phyloP scores from a whole-genome alignment of 2,797 vertebrate species.

The Cichlasoma orientale region DNA sequence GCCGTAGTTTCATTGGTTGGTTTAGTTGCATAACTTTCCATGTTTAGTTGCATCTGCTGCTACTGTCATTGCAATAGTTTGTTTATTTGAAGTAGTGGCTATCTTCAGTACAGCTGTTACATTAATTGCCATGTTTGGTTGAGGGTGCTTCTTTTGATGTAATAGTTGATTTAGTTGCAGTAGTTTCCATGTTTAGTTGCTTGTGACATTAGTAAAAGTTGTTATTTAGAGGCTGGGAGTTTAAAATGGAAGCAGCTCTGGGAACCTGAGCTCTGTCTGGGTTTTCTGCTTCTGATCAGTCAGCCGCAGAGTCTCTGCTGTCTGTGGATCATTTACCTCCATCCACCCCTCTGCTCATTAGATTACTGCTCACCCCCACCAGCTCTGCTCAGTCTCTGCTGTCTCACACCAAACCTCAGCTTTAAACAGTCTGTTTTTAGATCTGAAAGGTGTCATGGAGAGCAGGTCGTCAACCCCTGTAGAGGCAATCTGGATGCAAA shows the following conservation, averaged over 20 bases:
- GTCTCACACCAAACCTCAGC: conserved; percentile 1
- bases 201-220: neutral
- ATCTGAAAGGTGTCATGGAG: neutral
- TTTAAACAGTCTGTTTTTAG: conserved; percentile 4
- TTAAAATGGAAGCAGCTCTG: neutral
- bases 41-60: neutral
- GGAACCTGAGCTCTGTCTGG: neutral
- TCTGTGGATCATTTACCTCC: neutral
- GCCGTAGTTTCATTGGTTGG: neutral
- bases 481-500: conserved; percentile 1
- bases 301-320: neutral
- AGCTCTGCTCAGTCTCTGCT: neutral
- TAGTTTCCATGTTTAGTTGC: neutral
- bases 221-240: neutral
- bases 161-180: neutral
- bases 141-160: neutral
- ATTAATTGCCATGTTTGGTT: neutral
- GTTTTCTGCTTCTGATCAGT: neutral
- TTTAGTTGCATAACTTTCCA: neutral
- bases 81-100: neutral
- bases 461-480: neutral
- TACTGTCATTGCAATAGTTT: neutral
- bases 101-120: neutral
- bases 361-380: conserved; percentile 19
- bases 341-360: neutral